A percentile compares a stretch with the other conserved stretches of the same genome.
Conservation (phyloP, 1,140 invertebrate genomes). For the Drosophila navojoa region DNA sequence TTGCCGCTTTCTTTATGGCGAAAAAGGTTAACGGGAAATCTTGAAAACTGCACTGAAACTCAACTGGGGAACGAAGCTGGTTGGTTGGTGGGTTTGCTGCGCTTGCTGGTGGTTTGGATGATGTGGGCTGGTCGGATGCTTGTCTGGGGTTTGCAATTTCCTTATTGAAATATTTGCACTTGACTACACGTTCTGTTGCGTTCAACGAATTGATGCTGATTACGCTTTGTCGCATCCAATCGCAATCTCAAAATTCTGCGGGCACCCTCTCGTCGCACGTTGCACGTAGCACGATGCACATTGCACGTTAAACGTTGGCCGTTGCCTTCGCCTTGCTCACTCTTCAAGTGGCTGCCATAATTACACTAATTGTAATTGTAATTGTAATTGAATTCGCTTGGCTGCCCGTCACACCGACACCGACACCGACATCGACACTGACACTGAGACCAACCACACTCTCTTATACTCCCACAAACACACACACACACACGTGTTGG, state of each 20-base stretch:
- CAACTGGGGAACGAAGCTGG: neutral
- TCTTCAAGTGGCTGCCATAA: constrained; percentile 67
- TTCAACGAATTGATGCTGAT: constrained; percentile 18
- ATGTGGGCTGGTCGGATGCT: neutral
- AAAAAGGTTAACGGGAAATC: constrained; percentile 53
- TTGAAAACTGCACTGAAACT: constrained; percentile 42
- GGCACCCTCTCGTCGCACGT: constrained; percentile 54
- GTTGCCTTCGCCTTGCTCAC: constrained; percentile 38
- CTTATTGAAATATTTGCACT: constrained; percentile 61
- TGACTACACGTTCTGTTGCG: constrained; percentile 26
- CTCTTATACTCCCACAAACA: constrained; percentile 4
- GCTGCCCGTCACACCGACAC: constrained; percentile 42
- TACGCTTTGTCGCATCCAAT: constrained; percentile 17
- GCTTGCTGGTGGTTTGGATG: neutral
- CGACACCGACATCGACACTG: neutral
- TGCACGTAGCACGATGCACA: constrained; percentile 1
- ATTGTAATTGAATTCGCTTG: constrained; percentile 79
- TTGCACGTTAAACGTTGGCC: neutral
- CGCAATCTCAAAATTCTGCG: constrained; percentile 62
- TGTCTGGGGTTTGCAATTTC: constrained; percentile 41
- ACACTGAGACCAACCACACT: constrained; percentile 3
- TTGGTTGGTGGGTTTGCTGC: neutral
- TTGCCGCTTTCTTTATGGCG: constrained; percentile 42
- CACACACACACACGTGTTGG: constrained; percentile 41
- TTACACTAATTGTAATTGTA: constrained; percentile 67